Conservation (phyloP, 2,113 vertebrate genomes). For the Ibidorhyncha struthersii region DNA sequence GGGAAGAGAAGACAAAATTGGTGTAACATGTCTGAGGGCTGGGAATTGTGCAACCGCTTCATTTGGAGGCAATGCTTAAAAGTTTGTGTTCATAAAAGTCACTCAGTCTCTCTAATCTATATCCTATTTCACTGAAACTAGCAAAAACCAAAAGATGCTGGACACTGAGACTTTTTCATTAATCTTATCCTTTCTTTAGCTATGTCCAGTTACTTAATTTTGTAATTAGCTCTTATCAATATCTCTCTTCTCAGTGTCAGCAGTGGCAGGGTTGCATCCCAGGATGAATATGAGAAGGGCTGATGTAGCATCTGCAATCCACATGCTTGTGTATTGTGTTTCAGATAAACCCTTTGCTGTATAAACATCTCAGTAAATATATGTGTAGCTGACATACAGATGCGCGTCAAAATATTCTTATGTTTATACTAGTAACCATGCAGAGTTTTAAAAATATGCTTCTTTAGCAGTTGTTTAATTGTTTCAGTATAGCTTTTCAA, state of each 20-base stretch:
- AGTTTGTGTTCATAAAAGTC: background rate
- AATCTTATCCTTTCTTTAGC: background rate
- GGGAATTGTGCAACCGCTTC: background rate
- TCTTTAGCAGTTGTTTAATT: background rate
- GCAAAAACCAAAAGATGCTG: background rate
- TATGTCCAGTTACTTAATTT: background rate
- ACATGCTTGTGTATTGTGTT: background rate
- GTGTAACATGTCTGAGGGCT: background rate
- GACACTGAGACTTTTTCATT: background rate
- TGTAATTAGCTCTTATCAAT: background rate
- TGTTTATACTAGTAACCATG: background rate
- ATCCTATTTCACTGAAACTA: background rate
- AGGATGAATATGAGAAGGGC: background rate
- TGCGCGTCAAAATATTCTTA: background rate
- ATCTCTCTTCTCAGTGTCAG: background rate
- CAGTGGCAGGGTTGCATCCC: background rate
- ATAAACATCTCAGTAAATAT: background rate
- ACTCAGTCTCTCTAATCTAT: background rate
- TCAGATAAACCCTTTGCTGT: background rate
- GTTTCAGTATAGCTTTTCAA: background rate
- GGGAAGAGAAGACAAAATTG: background rate
- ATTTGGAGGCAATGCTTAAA: background rate
- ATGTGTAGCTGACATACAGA: background rate
- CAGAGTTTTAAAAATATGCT: background rate
- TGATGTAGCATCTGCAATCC: background rate